Evolutionary conservation across 2,797 vertebrate genomes (phyloP), one percentile per base, ranked within the genome.

Genomic region (Sternarchorhynchus goeldii): DNA sequence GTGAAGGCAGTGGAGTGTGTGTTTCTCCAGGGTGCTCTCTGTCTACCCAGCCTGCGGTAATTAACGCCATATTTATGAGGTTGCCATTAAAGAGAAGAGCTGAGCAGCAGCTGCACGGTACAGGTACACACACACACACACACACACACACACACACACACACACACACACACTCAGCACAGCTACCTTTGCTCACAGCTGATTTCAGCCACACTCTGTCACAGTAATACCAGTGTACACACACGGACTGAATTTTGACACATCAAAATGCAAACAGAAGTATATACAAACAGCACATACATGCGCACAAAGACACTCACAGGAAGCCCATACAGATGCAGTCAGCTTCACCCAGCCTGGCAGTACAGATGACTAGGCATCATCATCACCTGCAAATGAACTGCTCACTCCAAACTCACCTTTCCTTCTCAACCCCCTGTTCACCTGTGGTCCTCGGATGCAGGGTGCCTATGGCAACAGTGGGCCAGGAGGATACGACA

Each of bases 141-240:
- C 25, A 25, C 25, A 25, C 25, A 25, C 25, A 25, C 25, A 25
- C 25, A 25, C 25, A 25, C 25, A 25, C 25, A 25, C 25, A 25
- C 25, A 25, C 25, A 25, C 25, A 25, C 25, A 25, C 25, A 25
- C 1, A 25, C 25, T 25, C 57, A 75, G 73, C 73, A 64, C 79
- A 85, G 84, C 78, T 80, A 75, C 16, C 76, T 21, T 83, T 75
- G 55, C 86, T 89, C 79, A 85, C 71, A 80, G 78, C 86, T 86
- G 87, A 89, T 91, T 85, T 88, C 89, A 88, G 85, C 83, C 86
- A 73, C 87, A 86, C 87, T 89, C 85, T 87, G 86, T 90, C 89
- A 90, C 64, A 58, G 81, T 88, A 90, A 91, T 87, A 81, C 85
- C 85, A 78, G 56, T 12, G 81, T 82, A n/a, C 50, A 25, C 55